phyloP scores from a whole-genome alignment of 2,888 invertebrate genomes.

The Imbricaverruca yamaguchii region DNA sequence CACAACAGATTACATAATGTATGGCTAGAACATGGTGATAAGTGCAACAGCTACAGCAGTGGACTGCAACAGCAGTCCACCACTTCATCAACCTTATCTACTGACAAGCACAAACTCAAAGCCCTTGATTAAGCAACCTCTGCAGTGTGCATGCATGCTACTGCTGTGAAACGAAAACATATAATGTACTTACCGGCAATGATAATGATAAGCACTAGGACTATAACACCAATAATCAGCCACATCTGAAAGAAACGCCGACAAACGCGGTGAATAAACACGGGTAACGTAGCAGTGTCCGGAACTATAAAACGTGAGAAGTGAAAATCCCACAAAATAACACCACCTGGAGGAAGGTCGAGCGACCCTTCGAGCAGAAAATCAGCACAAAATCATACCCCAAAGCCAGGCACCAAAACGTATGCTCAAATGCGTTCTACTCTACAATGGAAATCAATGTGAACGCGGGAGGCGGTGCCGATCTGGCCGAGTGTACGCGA shows the following conservation, averaged over 20 bases:
- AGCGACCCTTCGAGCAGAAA: not conserved
- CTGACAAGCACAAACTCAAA: not conserved
- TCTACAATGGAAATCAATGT: not conserved
- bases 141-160: not conserved
- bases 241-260: slow-evolving; percentile 56
- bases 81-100: not conserved
- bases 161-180: slow-evolving; percentile 15
- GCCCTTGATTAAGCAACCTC: not conserved
- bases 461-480: too few relatives aligned
- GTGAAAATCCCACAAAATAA: not conserved
- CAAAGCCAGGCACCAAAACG: slow-evolving; percentile 5
- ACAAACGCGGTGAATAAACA: not conserved
- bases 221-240: slow-evolving; percentile 82
- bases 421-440: not conserved
- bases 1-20: not conserved
- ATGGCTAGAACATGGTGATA: not conserved
- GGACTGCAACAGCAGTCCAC: not conserved
- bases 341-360: not conserved
- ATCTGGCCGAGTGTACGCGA: too few relatives aligned
- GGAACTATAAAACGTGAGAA: not conserved
- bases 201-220: slow-evolving; percentile 69
- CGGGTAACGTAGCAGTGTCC: not conserved
- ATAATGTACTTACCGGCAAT: slow-evolving; percentile 60
- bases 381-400: not conserved
- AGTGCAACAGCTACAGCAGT: not conserved